Conservation (phyloP, 2,888 invertebrate genomes). For the Synergus laeviventris region DNA sequence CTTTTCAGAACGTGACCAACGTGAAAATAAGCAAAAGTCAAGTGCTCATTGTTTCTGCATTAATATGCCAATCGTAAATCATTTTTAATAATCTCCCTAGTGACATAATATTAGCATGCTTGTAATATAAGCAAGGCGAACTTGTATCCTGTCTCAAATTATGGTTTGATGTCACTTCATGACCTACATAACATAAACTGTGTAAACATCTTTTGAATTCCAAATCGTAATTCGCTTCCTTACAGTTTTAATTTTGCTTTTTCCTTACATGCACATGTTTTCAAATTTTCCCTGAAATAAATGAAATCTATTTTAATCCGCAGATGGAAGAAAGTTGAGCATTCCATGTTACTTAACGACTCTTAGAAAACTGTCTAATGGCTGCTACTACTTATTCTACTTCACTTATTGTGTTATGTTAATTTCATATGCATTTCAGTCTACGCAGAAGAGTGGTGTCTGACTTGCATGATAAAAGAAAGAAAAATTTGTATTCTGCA, state of each 20-base stretch:
- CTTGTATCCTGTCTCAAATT: not conserved
- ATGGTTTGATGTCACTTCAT: not conserved
- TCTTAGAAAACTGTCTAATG: slow-evolving; percentile 4
- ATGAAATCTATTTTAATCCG: not conserved
- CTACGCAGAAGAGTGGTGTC: not conserved
- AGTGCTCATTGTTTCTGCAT: not conserved
- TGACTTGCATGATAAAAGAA: slow-evolving; percentile 13
- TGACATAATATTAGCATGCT: not conserved
- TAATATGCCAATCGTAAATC: not conserved
- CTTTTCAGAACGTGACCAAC: slow-evolving; percentile 10
- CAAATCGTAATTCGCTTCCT: not conserved
- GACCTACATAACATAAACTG: slow-evolving; percentile 18
- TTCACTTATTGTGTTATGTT: slow-evolving; percentile 10
- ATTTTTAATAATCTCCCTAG: slow-evolving; percentile 16
- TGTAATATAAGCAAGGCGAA: not conserved
- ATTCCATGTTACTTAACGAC: slow-evolving; percentile 7
- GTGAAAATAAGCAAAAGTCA: not conserved
- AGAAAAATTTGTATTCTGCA: slow-evolving; percentile 10
- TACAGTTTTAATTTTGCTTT: not conserved
- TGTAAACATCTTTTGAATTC: slow-evolving; percentile 6
- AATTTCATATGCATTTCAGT: slow-evolving; percentile 12
- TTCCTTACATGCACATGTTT: not conserved
- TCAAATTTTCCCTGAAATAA: not conserved
- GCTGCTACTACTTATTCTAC: no score
- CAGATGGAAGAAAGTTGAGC: not conserved